These are phyloP conservation scores for Aricia artaxerxes DNA, from an alignment of 2,888 invertebrate species.

Conservation along the genomic window DNA sequence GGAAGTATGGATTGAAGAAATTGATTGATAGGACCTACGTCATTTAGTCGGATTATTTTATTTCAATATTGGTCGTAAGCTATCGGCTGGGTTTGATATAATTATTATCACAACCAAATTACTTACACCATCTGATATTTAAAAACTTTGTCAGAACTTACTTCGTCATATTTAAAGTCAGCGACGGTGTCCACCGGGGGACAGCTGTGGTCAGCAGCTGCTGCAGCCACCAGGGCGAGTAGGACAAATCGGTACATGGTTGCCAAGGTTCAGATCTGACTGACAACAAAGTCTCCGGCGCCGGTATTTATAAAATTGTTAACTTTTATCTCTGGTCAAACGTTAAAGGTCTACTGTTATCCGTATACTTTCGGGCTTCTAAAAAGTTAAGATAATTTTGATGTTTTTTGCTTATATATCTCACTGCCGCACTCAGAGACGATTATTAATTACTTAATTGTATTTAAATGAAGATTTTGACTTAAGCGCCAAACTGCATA, in stretches of 20 bases:
- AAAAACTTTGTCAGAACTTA: constrained; percentile 55
- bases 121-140: background rate
- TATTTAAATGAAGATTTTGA: too few species aligned
- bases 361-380: background rate
- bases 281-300: background rate
- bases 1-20: too few species aligned
- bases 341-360: background rate
- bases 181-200: constrained; percentile 59
- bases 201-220: constrained; percentile 43
- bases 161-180: constrained; percentile 60
- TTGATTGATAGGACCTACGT: too few species aligned
- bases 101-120: too few species aligned
- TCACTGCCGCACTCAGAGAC: too few species aligned
- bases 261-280: constrained; percentile 8
- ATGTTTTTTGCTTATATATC: background rate
- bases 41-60: too few species aligned
- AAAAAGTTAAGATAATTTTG: background rate
- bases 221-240: constrained; percentile 20
- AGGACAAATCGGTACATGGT: constrained; percentile 1
- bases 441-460: too few species aligned
- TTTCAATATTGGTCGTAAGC: too few species aligned
- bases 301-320: background rate
- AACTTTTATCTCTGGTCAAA: background rate
- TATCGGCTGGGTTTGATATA: too few species aligned
- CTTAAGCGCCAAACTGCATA: too few species aligned